Base-by-base conservation (phyloP, 2,113 vertebrate species). In the Orthonyx spaldingii region DNA sequence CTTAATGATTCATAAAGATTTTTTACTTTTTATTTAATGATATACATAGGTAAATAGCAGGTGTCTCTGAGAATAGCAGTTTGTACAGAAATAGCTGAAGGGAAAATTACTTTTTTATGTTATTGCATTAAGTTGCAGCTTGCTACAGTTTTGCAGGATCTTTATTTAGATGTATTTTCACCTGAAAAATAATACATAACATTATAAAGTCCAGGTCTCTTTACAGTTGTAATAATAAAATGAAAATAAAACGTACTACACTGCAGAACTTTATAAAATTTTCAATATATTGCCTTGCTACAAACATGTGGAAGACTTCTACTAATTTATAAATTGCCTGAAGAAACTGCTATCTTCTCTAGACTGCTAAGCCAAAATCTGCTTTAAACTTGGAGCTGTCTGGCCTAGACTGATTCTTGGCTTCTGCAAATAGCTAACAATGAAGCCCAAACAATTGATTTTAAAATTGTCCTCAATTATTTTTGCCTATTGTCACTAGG, bases 371-470 rank as follows among this genome's bases (percentile, higher is more conserved):
- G n/a, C 8, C 30, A 59, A 59, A 83, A 72, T 76, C 33, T 90
- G 5, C 55, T 89, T 59, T 71, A 41, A 91, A 26, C 69, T 57
- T 1, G 2, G 32, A 85, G 16, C 50, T 88, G 15, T 53, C 42
- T 77, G 61, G 11, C 9, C 18, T 65, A 11, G 23, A 11, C 13
- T 79, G 53, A 64, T 68, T 70, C 41, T 52, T 30, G 72, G 13
- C 61, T 90, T 87, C 83, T 90, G 44, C 46, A 61, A 37, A 26
- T 22, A 65, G 28, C 2, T 79, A 50, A 20, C 24, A 60, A 2
- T 35, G 22, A 80, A 71, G n/a, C 32, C 14, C 10, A 13, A 57
- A 23, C 0, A 0, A 22, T 3, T 65, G 18, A 42, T 75, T 35
- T 79, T 3, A 7, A 80, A 80, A 28, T 66, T 37, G 13, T 39